Evolutionary conservation across 1,140 invertebrate genomes (phyloP), one percentile per base, ranked within the genome.

Genomic region (Luehdorfia chinensis): DNA sequence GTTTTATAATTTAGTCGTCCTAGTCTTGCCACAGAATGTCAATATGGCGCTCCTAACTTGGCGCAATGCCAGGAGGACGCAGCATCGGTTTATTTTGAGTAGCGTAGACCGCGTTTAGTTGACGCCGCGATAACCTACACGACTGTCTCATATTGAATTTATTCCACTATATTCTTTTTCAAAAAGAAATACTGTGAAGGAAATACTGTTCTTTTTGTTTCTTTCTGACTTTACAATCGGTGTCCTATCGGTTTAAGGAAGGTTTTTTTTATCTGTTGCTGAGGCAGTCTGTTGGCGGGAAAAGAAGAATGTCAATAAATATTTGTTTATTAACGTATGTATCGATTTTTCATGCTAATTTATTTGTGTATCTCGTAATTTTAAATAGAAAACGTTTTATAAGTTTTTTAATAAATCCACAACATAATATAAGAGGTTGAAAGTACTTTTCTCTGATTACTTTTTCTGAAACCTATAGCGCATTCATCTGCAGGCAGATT

Each of bases 111-210:
- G 48, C 54, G 64, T 68, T 63, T 55, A 68, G 71, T 76, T 63
- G 65, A 69, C 67, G 67, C 54, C 47, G 50, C 45, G 61, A 65
- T 74, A 75, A 74, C 74, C 73, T 71, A 75, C 70, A 63, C 59
- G 58, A 65, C 65, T 64, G 47, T 32, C 19, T 28, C 23, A 43
- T 67, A 74, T 75, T 68, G 64, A 68, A 75, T 73, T 72, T 68
- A 41, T 39, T 56, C 44, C 41, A 48, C 54, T 56, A 30, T 45
- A 33, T 55, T 13, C 19, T 16, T 4, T 54, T 12, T 39, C 6
- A 41, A 37, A 25, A 47, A 13, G n/a, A n/a, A 15, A 7, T n/a
- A 33, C 9, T 25, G 31, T 18, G 8, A 47, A 47, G 12, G n/a
- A 33, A 27, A 50, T 27, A 23, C 21, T 19, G 3, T 21, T 21